Base-by-base conservation (phyloP, 2,888 invertebrate species). In the Diarsia dahlii region DNA sequence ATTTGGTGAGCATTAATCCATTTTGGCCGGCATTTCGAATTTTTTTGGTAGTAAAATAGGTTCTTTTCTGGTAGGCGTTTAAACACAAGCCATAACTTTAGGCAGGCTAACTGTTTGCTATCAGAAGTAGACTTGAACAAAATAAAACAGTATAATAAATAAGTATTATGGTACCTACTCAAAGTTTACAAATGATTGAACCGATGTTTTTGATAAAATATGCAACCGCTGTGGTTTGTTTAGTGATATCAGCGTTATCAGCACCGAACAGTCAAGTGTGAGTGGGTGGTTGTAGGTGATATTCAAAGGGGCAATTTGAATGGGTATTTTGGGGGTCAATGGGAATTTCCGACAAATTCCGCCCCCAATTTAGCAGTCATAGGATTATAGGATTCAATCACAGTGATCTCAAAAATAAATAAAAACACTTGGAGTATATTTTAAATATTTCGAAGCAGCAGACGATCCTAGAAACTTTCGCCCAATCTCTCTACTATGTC, bases 171-270 rank as follows among this genome's bases (percentile, higher is more conserved):
- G 28, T 56, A 64, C n/a, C n/a, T n/a, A n/a, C 63, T 64, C 48
- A 45, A 54, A 58, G 15, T 23, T 50, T 52, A 71, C 63, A 81
- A 78, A 71, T 74, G 74, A 74, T 74, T 52, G 12, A 70, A 71
- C 45, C 46, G 34, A 73, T 82, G 82, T 73, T 80, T 72, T 71
- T 80, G 84, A 83, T 82, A 76, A 83, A 76, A 71, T 65, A 65
- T 65, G n/a, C 15, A 65, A 62, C 69, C 74, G 66, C 62, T 67
- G 72, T 70, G 60, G 76, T 83, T 80, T 80, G 80, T 80, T 83
- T 48, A 84, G 73, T 69, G 82, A 83, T 83, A 83, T 80, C 83
- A 83, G 83, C 82, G 73, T 80, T 83, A 83, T 84, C 82, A 74
- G 73, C n/a, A 58, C 39, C 34, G 10, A 68, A 50, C 78, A 73